Percentiles rank a stretch among this genome's conserved stretches.
Conservation (phyloP, 2,113 vertebrate genomes). For the Macrotus californicus region DNA sequence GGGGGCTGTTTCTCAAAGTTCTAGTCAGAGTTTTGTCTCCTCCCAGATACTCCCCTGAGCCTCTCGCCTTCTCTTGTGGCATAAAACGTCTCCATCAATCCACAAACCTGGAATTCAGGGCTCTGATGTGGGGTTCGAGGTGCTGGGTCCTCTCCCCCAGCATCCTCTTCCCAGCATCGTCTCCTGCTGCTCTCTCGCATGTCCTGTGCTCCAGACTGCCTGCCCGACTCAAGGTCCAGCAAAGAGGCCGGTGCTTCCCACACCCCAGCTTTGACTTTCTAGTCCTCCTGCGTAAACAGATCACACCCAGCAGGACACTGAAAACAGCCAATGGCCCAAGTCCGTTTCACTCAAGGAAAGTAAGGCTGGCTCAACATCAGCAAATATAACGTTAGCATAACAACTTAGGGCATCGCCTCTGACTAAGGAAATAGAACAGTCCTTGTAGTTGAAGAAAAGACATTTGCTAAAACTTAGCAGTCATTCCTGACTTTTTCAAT, state of each 20-base stretch:
- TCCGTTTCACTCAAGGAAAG: not conserved
- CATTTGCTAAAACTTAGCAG: not conserved
- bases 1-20: not conserved
- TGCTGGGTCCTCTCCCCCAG: not conserved
- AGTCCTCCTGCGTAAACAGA: not conserved
- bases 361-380: not conserved
- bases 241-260: not conserved
- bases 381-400: not conserved
- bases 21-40: not conserved
- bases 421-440: not conserved
- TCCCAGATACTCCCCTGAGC: not conserved
- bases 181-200: not conserved
- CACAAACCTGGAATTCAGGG: too few species aligned
- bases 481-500: not conserved
- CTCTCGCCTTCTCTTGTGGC: not conserved
- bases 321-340: not conserved
- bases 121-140: not conserved
- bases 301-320: not conserved
- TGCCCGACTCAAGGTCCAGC: not conserved
- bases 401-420: not conserved
- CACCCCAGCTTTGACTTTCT: not conserved
- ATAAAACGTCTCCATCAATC: not conserved
- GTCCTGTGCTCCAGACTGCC: not conserved
- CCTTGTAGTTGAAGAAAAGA: not conserved
- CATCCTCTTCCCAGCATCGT: not conserved